phyloP scores from a whole-genome alignment of 2,888 invertebrate genomes.

The Cynaeus angustus region DNA sequence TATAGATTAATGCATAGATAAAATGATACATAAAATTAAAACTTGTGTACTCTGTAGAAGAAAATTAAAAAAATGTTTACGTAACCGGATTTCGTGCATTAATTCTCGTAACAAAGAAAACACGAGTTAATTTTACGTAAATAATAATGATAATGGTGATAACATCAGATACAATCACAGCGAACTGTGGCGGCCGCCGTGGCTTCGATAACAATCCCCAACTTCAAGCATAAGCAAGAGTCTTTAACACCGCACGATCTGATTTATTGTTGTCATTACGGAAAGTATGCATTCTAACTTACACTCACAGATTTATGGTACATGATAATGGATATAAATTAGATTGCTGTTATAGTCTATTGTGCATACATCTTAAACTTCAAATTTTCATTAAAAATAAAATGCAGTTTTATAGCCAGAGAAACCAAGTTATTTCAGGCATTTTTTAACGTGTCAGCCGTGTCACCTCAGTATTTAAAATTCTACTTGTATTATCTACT shows the following conservation, averaged over 20 bases:
- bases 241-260: constrained; percentile 4
- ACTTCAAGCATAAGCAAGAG: constrained; percentile 4
- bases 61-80: background rate
- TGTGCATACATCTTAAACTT: constrained; percentile 1
- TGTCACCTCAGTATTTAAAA: background rate
- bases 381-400: constrained; percentile 3
- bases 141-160: constrained; percentile 4
- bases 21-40: too few relatives aligned
- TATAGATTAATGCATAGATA: too few relatives aligned
- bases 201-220: constrained; percentile 2
- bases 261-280: constrained; percentile 4
- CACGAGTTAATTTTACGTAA: background rate
- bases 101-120: background rate
- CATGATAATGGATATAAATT: constrained; percentile 4
- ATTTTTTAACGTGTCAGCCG: too few relatives aligned
- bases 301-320: constrained; percentile 4
- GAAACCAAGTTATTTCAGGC: too few relatives aligned
- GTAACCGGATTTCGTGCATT: background rate
- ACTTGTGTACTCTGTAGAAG: too few relatives aligned
- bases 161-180: background rate
- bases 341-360: background rate
- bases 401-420: background rate
- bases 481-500: background rate
- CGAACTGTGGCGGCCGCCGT: background rate
- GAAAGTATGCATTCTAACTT: constrained; percentile 4